These are phyloP conservation scores for Schizotus pectinicornis DNA, from an alignment of 2,888 invertebrate species.

Conservation along the genomic window DNA sequence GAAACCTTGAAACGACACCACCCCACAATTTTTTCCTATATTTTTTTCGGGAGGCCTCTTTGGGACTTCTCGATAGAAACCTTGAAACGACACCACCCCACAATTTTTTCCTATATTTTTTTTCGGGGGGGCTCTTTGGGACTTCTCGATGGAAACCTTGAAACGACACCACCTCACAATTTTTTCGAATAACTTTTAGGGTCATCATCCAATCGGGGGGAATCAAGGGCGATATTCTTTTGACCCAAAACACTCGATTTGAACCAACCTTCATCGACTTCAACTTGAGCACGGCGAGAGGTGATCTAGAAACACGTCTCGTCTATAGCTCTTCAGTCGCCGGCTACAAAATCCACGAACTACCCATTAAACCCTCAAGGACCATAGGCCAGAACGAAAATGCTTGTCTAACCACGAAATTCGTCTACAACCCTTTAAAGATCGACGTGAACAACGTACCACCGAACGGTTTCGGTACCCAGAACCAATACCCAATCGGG, in stretches of 20 bases:
- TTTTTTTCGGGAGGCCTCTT: too few relatives aligned
- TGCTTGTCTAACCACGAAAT: conserved; percentile 74
- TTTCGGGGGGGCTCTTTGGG: too few relatives aligned
- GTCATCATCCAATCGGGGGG: conserved; percentile 77
- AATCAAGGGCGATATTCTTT: conserved; percentile 77
- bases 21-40: too few relatives aligned
- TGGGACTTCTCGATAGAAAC: too few relatives aligned
- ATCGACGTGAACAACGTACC: conserved; percentile 52
- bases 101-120: too few relatives aligned
- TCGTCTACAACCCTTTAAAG: conserved; percentile 77
- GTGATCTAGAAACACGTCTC: conserved; percentile 71
- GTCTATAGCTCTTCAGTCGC: conserved; percentile 77
- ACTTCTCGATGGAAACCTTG: too few relatives aligned
- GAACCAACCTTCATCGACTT: conserved; percentile 84
- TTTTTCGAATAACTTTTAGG: conserved; percentile 59
- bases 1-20: too few relatives aligned
- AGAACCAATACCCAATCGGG: conserved; percentile 89
- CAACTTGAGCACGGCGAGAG: conserved; percentile 69
- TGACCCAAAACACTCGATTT: conserved; percentile 81
- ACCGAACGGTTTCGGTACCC: conserved; percentile 71
- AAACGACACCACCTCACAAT: too few relatives aligned
- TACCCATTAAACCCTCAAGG: conserved; percentile 69
- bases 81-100: too few relatives aligned
- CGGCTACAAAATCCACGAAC: conserved; percentile 72
- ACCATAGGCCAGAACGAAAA: conserved; percentile 58